Evolutionary conservation across 2,888 invertebrate species (phyloP).

Genomic region (Catocala nupta): DNA sequence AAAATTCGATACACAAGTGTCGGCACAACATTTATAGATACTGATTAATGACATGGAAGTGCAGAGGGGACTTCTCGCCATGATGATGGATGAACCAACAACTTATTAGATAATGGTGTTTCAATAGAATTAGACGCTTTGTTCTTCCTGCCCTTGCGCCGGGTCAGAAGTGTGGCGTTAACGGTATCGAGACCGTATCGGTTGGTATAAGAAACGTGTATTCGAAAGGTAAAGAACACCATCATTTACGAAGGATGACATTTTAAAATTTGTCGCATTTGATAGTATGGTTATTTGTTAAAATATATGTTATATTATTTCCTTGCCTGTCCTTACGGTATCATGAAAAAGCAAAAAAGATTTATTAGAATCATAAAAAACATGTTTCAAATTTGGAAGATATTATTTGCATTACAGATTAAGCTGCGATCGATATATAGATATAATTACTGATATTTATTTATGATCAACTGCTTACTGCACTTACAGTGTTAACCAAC

Average conservation of each 20-base stretch:
- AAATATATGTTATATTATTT: no score
- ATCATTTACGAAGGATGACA: background rate
- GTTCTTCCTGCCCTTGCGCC: slow-evolving; percentile 75
- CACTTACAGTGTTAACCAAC: no score
- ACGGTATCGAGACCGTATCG: slow-evolving; percentile 28
- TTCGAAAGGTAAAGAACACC: background rate
- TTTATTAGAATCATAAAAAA: no score
- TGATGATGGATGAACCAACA: slow-evolving; percentile 79
- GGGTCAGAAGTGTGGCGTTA: slow-evolving; percentile 52
- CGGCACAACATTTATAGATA: slow-evolving; percentile 82
- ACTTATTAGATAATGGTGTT: slow-evolving; percentile 86
- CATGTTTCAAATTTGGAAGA: no score
- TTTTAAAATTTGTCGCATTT: no score
- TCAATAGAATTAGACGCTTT: slow-evolving; percentile 85
- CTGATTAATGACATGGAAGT: slow-evolving; percentile 84
- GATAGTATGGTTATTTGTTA: no score
- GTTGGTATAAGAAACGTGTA: slow-evolving; percentile 1
- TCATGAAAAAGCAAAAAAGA: no score
- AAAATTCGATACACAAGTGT: slow-evolving; percentile 81
- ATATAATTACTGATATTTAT: no score
- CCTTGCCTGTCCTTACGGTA: no score
- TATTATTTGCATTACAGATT: no score
- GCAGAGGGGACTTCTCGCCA: slow-evolving; percentile 73
- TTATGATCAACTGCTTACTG: no score
- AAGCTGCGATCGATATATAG: no score